Evolutionary conservation across 2,113 vertebrate species (phyloP).

Genomic region (Carassius carassius): DNA sequence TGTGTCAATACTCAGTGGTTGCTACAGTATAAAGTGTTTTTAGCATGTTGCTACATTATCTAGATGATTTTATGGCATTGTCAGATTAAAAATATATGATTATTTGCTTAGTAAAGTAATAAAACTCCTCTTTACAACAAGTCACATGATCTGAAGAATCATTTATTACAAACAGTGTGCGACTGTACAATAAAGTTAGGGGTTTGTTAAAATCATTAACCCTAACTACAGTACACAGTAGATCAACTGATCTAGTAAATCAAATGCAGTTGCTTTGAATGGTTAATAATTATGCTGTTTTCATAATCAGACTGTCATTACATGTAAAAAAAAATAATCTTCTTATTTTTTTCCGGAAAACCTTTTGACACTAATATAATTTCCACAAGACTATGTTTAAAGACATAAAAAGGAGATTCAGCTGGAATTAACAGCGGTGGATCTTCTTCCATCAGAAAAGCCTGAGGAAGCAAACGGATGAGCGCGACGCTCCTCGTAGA

Average conservation of each 20-base stretch:
- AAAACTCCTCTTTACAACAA: neutral
- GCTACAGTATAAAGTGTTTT: neutral
- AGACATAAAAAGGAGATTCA: neutral
- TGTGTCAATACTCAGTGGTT: too few relatives aligned
- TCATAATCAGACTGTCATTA: neutral
- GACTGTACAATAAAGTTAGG: neutral
- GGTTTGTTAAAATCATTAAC: neutral
- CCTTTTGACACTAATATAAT: neutral
- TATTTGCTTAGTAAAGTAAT: neutral
- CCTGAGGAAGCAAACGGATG: conserved; percentile 51
- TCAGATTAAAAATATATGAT: neutral
- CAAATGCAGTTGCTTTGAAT: neutral
- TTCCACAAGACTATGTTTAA: neutral
- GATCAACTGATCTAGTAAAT: neutral
- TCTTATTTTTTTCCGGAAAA: neutral
- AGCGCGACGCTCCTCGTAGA: conserved; percentile 55
- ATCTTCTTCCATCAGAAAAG: neutral
- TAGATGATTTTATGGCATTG: neutral
- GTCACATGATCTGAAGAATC: neutral
- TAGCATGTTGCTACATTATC: neutral
- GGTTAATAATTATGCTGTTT: neutral
- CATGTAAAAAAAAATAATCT: neutral
- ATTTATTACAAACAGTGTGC: neutral
- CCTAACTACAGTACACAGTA: neutral
- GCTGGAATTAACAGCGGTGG: neutral